phyloP scores from a whole-genome alignment of 1,140 invertebrate species.

The Scylla paramamosain region DNA sequence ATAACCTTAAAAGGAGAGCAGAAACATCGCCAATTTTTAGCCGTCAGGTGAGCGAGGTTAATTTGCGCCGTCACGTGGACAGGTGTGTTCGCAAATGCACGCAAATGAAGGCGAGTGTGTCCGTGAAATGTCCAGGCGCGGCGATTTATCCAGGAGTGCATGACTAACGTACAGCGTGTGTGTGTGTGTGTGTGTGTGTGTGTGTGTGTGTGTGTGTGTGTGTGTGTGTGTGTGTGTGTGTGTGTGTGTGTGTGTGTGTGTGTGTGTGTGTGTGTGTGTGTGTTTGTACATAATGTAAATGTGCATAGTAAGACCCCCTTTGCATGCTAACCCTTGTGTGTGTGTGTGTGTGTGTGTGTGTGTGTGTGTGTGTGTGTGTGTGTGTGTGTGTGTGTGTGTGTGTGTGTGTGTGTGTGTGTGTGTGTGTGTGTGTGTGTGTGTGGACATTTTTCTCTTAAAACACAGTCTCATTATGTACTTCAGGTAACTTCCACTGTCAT shows the following conservation, averaged over 20 bases:
- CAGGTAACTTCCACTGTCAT: neutral
- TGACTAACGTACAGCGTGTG: neutral
- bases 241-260: neutral
- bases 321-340: slow-evolving; percentile 14
- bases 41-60: neutral
- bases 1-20: too few species aligned
- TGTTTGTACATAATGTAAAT: neutral
- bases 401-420: slow-evolving; percentile 17
- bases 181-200: slow-evolving; percentile 20
- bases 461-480: slow-evolving; percentile 22
- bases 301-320: neutral
- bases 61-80: neutral
- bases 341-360: too few species aligned
- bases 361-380: too few species aligned
- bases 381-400: neutral
- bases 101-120: neutral
- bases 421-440: neutral
- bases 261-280: neutral
- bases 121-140: neutral
- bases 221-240: neutral
- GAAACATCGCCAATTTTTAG: neutral
- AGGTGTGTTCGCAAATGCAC: neutral
- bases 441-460: neutral
- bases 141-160: neutral
- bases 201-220: slow-evolving; percentile 21